phyloP scores from a whole-genome alignment of 2,113 vertebrate species.

The Neolamprologus fasciatus region DNA sequence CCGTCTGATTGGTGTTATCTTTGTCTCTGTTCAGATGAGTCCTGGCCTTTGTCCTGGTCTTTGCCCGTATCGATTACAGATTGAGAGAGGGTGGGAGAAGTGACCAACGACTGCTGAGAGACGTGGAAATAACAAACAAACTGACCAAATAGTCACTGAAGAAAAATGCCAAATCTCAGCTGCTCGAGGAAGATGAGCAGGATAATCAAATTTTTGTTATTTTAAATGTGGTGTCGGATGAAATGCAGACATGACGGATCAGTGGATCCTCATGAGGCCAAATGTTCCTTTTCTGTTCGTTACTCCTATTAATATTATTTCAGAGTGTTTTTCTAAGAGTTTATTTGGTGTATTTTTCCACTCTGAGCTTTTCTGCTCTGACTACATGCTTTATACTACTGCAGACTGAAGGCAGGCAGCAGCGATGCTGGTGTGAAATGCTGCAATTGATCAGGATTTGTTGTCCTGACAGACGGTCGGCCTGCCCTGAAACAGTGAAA shows the following conservation, averaged over 20 bases:
- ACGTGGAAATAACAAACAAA: background rate
- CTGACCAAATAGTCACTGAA: background rate
- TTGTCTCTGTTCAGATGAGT: slow-evolving; percentile 32
- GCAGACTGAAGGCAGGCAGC: background rate
- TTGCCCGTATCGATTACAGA: background rate
- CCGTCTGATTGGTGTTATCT: background rate
- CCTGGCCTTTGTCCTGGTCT: background rate
- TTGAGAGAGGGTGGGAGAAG: background rate
- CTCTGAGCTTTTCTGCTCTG: background rate
- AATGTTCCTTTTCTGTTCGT: background rate
- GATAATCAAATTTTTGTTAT: background rate
- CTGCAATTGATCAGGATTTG: background rate
- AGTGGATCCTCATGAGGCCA: background rate
- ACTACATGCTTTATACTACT: slow-evolving; percentile 11
- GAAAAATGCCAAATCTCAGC: slow-evolving; percentile 11
- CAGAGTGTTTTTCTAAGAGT: background rate
- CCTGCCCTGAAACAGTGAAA: background rate
- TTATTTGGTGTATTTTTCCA: background rate
- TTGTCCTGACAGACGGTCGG: background rate
- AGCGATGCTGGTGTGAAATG: background rate
- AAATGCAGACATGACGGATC: background rate
- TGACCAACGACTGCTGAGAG: background rate
- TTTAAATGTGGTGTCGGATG: background rate
- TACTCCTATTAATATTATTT: background rate
- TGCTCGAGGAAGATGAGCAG: background rate